phyloP scores from a whole-genome alignment of 2,888 invertebrate genomes.

The Eutolmus rufibarbis region DNA sequence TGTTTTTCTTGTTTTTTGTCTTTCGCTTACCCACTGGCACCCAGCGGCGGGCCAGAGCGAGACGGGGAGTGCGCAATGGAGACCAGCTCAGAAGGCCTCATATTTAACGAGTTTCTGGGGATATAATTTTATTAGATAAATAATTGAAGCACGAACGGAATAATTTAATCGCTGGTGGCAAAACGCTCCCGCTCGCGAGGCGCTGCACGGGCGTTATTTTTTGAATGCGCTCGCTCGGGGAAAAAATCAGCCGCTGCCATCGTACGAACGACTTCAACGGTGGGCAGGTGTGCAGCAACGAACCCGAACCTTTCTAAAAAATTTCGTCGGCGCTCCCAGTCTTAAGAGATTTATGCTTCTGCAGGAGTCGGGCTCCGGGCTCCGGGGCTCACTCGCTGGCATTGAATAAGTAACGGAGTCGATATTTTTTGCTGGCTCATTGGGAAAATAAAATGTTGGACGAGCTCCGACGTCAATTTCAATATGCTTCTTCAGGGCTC shows the following conservation, averaged over 20 bases:
- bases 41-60: not conserved
- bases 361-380: not conserved
- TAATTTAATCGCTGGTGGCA: not conserved
- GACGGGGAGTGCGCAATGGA: not conserved
- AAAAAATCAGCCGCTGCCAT: not conserved
- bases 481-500: not conserved
- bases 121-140: not conserved
- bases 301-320: conserved; percentile 12
- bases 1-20: conserved; percentile 10
- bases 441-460: not conserved
- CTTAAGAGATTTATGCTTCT: not conserved
- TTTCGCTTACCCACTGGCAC: not conserved
- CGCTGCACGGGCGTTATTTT: not conserved
- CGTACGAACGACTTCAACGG: conserved; percentile 36
- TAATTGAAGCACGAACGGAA: not conserved
- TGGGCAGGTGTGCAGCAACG: conserved; percentile 41
- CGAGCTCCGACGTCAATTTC: not conserved
- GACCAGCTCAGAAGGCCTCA: not conserved
- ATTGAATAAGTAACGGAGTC: not conserved
- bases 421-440: not conserved
- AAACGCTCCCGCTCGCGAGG: not conserved
- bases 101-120: not conserved
- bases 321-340: conserved; percentile 3
- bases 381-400: not conserved
- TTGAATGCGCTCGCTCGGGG: not conserved